Evolutionary conservation across 2,113 vertebrate genomes (phyloP), one percentile per base, ranked within the genome.

Genomic region (Takifugu bimaculatus): DNA sequence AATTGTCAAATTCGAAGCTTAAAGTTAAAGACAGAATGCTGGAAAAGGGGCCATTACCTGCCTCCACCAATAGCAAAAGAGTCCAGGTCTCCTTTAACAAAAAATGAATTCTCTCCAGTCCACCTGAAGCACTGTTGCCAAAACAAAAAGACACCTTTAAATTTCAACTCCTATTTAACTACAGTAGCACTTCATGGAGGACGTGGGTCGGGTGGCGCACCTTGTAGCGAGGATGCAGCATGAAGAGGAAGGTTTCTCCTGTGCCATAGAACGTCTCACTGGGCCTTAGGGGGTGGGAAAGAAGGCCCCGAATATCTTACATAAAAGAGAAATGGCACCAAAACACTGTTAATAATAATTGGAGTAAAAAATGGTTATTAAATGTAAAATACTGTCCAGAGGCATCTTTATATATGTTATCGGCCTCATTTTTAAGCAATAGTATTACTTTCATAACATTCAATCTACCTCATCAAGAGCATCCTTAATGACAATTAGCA

Each of bases 81-180:
- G 70, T 93, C 92, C 66, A 91, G 65, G 79, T 92, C 89, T 70
- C 91, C 92, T 83, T 92, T 92, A 20, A 92, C 91, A 68, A 92
- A 93, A 70, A 92, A 93, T 13, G 91, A 91, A 77, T 93, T 93
- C 49, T 92, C 91, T 60, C 92, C 90, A 4, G 90, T 92, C 92
- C 92, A 93, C 20, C 54, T 82, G 74, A 92, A 93, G 69, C 89
- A 87, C 92, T 93, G 68, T n/a, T 54, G 39, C 54, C 35, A 44
- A 26, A 70, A 25, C 27, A 29, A 53, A 52, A 9, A 35, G 27
- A 13, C 26, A 28, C 48, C 6, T 20, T 6, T 50, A 39, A 39
- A 39, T 10, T 39, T 1, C 7, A 39, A 39, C 35, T 39, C 7
- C 7, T 11, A 11, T 2, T 20, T 39, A 39, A 39, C 26, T 11